phyloP scores from a whole-genome alignment of 2,888 invertebrate species.

The Aporophyla nigra region DNA sequence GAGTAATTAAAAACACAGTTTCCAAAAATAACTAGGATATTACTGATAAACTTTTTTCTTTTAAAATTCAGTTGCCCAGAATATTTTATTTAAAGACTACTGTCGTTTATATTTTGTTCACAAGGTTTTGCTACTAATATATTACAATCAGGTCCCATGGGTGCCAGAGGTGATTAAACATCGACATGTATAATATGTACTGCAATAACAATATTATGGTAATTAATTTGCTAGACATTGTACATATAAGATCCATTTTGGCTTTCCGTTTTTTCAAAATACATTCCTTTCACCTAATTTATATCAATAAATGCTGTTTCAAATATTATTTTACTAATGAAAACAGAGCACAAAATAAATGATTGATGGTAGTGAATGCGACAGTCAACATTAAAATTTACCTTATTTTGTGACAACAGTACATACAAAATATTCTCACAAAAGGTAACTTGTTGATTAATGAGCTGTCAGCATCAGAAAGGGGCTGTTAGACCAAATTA shows the following conservation, averaged over 20 bases:
- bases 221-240: background rate
- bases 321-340: slow-evolving; percentile 11
- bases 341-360: slow-evolving; percentile 17
- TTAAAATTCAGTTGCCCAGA: background rate
- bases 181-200: background rate
- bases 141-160: background rate
- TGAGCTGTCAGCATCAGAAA: slow-evolving; percentile 55
- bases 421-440: slow-evolving; percentile 35
- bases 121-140: background rate
- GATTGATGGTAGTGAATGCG: slow-evolving; percentile 31
- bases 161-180: background rate
- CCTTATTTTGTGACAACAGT: slow-evolving; percentile 34
- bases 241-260: background rate
- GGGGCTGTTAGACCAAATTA: slow-evolving; percentile 56
- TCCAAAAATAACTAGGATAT: background rate
- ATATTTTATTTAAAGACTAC: background rate
- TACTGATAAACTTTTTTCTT: background rate
- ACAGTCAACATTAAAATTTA: slow-evolving; percentile 43
- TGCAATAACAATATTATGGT: background rate
- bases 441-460: slow-evolving; percentile 63
- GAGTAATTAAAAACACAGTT: background rate
- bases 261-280: background rate
- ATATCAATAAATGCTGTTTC: slow-evolving; percentile 11
- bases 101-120: background rate
- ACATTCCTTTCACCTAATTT: background rate